Base-by-base conservation (phyloP, 1,140 invertebrate genomes). In the Trachymyrmex cornetzi region DNA sequence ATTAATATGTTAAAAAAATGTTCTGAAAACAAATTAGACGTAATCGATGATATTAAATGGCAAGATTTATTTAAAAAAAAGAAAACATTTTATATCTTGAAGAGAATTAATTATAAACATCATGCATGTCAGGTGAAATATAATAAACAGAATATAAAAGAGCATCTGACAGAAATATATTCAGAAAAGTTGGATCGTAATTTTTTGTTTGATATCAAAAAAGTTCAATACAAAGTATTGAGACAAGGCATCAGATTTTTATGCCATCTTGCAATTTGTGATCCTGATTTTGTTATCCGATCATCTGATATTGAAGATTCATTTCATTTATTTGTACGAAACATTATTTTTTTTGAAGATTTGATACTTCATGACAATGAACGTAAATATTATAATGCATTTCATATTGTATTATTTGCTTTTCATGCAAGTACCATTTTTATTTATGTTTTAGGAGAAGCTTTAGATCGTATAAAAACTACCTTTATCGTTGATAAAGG, bases 211-310 rank as follows among this genome's bases (percentile, higher is more conserved):
- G 69, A 74, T n/a, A 53, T 94, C 0, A 91, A 86, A 86, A 90
- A 61, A 1, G 79, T 79, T 16, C 94, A 95, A 81, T 87, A 90
- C n/a, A 87, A 87, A 50, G 63, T 92, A 64, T 72, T 95, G 30
- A 91, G 86, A 81, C 92, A 92, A 24, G 94, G 94, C 30, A 93
- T 95, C 12, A 87, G 82, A 85, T 93, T 95, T 61, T 84, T 95
- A 16, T 92, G 92, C 79, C 94, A 92, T 66, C 84, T 95, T 3
- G 88, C 91, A 0, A 94, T 92, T 72, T 90, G 93, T 44, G 93
- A 95, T 88, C 87, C 92, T 4, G 90, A 93, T 71, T 93, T 93
- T 85, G 90, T 94, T 19, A 91, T 90, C 16, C 91, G 91, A 77
- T 84, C 91, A 16, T 87, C 91, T 0, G 93, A 94, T 50, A 93